These are phyloP conservation scores for Montipora capitata DNA, from an alignment of 92 coral and sea anemone species.

Conservation along the genomic window DNA sequence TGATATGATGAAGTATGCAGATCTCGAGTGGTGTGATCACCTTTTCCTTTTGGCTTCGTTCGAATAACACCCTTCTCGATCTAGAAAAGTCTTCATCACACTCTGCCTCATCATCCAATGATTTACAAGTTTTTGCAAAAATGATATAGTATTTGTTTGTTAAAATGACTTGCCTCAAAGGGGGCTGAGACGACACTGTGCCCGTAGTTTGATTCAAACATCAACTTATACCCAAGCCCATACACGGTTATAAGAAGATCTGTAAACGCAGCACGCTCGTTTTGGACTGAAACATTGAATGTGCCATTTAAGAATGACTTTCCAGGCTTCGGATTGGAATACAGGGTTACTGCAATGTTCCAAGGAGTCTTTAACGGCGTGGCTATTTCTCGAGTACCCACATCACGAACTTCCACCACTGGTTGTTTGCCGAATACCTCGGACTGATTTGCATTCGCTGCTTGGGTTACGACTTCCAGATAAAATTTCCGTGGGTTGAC, in stretches of 20 bases:
- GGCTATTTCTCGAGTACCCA: slow-evolving; percentile 83
- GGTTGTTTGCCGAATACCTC: slow-evolving; percentile 83
- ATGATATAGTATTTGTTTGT: not conserved
- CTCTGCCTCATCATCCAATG: no score
- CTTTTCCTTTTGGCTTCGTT: no score
- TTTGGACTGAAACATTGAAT: slow-evolving; percentile 59
- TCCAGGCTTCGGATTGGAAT: slow-evolving; percentile 78
- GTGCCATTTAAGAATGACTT: slow-evolving; percentile 78
- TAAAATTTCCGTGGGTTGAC: slow-evolving; percentile 81
- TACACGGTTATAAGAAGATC: slow-evolving; percentile 76
- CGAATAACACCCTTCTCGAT: no score
- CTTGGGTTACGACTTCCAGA: slow-evolving; percentile 68
- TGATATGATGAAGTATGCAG: no score
- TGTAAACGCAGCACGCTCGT: slow-evolving; percentile 83
- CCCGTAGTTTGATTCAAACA: slow-evolving; percentile 74
- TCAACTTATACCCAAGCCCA: slow-evolving; percentile 76
- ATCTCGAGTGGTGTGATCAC: no score
- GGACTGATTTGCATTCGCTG: slow-evolving; percentile 81
- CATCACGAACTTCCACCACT: slow-evolving; percentile 89
- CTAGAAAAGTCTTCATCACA: no score
- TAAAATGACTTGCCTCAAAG: slow-evolving; percentile 68
- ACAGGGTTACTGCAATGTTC: slow-evolving; percentile 70
- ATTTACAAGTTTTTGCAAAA: no score
- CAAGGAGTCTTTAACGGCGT: slow-evolving; percentile 80
- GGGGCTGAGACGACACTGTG: slow-evolving; percentile 67